These are phyloP conservation scores for Caradrina clavipalpis DNA, from an alignment of 2,888 invertebrate species.

Conservation along the genomic window DNA sequence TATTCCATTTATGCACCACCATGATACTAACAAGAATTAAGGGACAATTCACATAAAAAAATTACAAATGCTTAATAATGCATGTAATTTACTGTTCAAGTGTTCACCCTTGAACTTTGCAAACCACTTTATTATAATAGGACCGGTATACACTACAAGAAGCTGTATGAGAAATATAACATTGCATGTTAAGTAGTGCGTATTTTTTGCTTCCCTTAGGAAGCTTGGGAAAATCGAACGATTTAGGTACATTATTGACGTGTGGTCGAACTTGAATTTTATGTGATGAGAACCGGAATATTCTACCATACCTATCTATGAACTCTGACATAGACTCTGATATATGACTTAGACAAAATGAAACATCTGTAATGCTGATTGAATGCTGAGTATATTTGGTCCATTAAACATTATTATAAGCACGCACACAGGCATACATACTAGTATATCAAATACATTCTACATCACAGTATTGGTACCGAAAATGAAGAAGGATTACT, in stretches of 20 bases:
- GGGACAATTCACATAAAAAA: slow-evolving; percentile 27
- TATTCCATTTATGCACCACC: slow-evolving; percentile 29
- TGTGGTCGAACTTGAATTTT: background rate
- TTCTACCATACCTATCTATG: too few species aligned
- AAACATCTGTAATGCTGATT: too few species aligned
- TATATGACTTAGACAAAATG: too few species aligned
- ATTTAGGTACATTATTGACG: background rate
- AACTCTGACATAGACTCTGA: too few species aligned
- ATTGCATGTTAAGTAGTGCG: background rate
- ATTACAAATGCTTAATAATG: slow-evolving; percentile 25
- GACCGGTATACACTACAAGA: slow-evolving; percentile 14
- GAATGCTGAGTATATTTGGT: too few species aligned
- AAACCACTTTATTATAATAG: slow-evolving; percentile 33
- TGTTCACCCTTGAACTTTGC: slow-evolving; percentile 56
- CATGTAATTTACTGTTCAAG: slow-evolving; percentile 48
- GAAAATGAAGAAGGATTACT: background rate
- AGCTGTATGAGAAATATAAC: slow-evolving; percentile 19
- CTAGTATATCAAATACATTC: too few species aligned
- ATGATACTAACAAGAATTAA: slow-evolving; percentile 48
- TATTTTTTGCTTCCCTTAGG: background rate
- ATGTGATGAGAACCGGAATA: background rate
- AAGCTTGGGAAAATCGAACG: slow-evolving; percentile 6
- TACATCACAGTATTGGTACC: too few species aligned
- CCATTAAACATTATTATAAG: too few species aligned
- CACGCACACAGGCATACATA: too few species aligned